Base-by-base conservation (phyloP, 1,140 invertebrate genomes). In the Caerostris extrusa region DNA sequence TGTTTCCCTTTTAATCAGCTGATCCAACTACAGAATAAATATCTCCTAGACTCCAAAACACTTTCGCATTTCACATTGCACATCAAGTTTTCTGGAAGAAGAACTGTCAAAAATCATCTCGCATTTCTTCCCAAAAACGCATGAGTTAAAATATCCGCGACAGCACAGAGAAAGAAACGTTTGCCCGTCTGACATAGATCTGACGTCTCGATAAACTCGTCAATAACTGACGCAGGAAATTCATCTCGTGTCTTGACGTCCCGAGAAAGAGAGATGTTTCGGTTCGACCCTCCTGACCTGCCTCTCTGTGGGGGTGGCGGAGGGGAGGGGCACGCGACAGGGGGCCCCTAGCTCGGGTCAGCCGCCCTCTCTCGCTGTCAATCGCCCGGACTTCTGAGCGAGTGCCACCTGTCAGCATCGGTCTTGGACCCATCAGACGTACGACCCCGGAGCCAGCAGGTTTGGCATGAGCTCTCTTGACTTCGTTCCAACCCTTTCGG, bases 181-280 rank as follows among this genome's bases (percentile, higher is more conserved):
- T 50, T 4, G 2, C 34, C 3, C 12, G 7, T 53, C 34, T 77
- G 71, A 77, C 34, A 50, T 12, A 77, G 71, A 77, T 77, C 71
- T 77, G 85, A 60, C 12, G 50, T 61, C 55, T 87, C 14, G 85
- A 87, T 87, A 87, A 87, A 87, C 85, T 87, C 58, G 58, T 87
- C 85, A 87, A 87, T 19, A 60, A 50, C 58, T 87, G 85, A 71
- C 87, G 87, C 53, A 77, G n/a, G 69, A 10, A 50, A 64, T 56
- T n/a, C 64, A 56, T 71, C 56, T 56, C 64, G 50, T 53, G 19
- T 71, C 6, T 89, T 56, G 14, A 64, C 53, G 14, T 89, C 5
- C 34, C 53, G 8, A n/a, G 53, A n/a, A 89, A 89, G 87, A 71
- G 53, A 89, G 87, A 64, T 89, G 87, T 89, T 71, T 69, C 64